Base-by-base conservation (phyloP, 2,113 vertebrate genomes). In the Elaphurus davidianus region DNA sequence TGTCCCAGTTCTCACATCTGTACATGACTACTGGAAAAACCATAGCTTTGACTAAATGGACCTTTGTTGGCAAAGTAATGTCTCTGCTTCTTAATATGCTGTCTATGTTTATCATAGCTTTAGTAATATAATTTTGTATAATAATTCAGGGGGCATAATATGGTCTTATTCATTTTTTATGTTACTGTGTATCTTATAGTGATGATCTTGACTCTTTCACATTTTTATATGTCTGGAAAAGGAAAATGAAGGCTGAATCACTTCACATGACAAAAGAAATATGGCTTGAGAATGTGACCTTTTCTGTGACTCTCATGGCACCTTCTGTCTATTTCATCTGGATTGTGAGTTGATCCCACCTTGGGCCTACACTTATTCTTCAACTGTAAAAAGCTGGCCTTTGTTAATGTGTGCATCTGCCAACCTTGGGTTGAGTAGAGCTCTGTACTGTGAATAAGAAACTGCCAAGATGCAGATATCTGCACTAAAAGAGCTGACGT, bases 201-300 rank as follows among this genome's bases (percentile, higher is more conserved):
- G n/a, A 13, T 90, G 12, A 62, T 60, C 54, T 87, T 85, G 47
- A 95, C 90, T 45, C 62, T 55, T 93, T 93, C n/a, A 50, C 64
- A 55, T 64, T 83, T 93, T 74, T 71, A 16, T 55, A 67, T 86
- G 59, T 89, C 43, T 96, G 36, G 33, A 74, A 88, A 93, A 67
- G 33, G 13, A 93, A 25, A 79, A 93, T 94, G n/a, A 96, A 67
- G 7, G 78, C 45, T 64, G 9, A 93, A 55, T 89, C 57, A 55
- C 13, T 86, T 91, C 36, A 28, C 17, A 6, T 71, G 28, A 62
- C 27, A 76, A 83, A 89, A 87, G n/a, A 76, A 92, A 94, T 79
- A 6, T 7, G 8, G 2, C 4, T 64, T 86, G 36, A 79, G 82
- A 91, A 16, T 15, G 7, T 40, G 21, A 6, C 36, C 21, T 91